Evolutionary conservation across 1,140 invertebrate species (phyloP), one percentile per base, ranked within the genome.

Genomic region (Rhyzopertha dominica): DNA sequence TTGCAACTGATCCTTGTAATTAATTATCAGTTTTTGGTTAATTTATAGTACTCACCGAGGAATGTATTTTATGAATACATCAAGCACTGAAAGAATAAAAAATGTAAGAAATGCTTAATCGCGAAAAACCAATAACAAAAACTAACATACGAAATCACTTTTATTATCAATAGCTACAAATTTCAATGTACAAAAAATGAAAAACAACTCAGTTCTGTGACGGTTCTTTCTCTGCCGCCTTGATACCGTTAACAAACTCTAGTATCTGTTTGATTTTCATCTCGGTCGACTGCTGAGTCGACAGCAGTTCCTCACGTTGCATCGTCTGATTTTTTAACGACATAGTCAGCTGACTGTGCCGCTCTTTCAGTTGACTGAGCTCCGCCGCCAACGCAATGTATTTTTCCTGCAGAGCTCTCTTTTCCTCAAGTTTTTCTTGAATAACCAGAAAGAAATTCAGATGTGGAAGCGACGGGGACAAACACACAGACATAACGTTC

Each of bases 141-240:
- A 14, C 23, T 4, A 45, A n/a, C 29, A 17, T 5, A 24, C 9
- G 12, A 52, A 52, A 61, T 1, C 61, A 71, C 29, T 68, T 76
- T 34, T 63, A 72, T 46, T 87, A 89, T 53, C 85, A 84, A 66
- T 85, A 81, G n/a, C 24, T 26, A 26, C n/a, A 8, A 26, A 26
- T 26, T 26, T 26, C n/a, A 8, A 26, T 26, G 7, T 26, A 26
- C 7, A 26, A 26, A 26, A 26, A 26, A 8, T 26, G 7, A 26
- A 8, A 26, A 7, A 8, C 7, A 26, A 26, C 7, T n/a, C n/a
- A 26, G 7, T 8, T 26, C 7, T 26, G n/a, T 26, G 7, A 26
- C n/a, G 24, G n/a, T 8, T 7, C n/a, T 7, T 26, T n/a, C n/a
- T 7, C 7, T 26, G 7, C n/a, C n/a, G 7, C 45, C 30, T 63